Conservation (phyloP, 2,797 vertebrate species). For the Bovichtus variegatus region DNA sequence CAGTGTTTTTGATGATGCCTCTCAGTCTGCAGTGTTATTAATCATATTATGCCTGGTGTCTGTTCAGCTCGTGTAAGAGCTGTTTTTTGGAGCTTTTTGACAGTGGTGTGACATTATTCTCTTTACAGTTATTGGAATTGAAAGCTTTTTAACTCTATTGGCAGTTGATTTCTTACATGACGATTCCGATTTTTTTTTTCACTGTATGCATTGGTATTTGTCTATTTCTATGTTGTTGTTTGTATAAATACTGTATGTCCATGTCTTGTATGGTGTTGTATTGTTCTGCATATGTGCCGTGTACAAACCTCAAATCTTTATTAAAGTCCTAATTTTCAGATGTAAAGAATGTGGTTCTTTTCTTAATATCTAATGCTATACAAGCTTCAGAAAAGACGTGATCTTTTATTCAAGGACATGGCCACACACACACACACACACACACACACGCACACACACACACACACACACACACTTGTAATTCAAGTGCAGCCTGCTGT, state of each 20-base stretch:
- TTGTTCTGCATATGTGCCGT: conserved; percentile 64
- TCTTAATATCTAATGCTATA: not conserved
- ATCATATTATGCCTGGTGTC: conserved; percentile 71
- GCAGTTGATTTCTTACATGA: conserved; percentile 43
- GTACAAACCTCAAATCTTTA: conserved; percentile 65
- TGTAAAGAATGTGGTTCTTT: conserved; percentile 30
- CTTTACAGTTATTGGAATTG: conserved; percentile 45
- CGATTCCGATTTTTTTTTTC: conserved; percentile 22
- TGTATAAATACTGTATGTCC: conserved; percentile 58
- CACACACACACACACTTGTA: not conserved
- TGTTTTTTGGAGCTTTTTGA: conserved; percentile 63
- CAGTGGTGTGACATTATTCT: conserved; percentile 61
- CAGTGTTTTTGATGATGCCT: conserved; percentile 61
- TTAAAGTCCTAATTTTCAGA: conserved; percentile 76
- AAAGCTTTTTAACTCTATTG: conserved; percentile 48
- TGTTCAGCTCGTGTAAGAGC: conserved; percentile 59
- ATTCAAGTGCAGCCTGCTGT: conserved; percentile 2
- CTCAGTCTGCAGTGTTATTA: conserved; percentile 58
- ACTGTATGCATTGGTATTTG: conserved; percentile 50
- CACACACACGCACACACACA: not conserved
- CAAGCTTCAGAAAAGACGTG: not conserved
- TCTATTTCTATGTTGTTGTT: conserved; percentile 47
- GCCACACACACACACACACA: not conserved
- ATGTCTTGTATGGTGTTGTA: conserved; percentile 69
- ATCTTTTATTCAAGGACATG: conserved; percentile 11